These are phyloP conservation scores for Fukomys damarensis DNA, from an alignment of 2,113 vertebrate species.

Conservation along the genomic window DNA sequence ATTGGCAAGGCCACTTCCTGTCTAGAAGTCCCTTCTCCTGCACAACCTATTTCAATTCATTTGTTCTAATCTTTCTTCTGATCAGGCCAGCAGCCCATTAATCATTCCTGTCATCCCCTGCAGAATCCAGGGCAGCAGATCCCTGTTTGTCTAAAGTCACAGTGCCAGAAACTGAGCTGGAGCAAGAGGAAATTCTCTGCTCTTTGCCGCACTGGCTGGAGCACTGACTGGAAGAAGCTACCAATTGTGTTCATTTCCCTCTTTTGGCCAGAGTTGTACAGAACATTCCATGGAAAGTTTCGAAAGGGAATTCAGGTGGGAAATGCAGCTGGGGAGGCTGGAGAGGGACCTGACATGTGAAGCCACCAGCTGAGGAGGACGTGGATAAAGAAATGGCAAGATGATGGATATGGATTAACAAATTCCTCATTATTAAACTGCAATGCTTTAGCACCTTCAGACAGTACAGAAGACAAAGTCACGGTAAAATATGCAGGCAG, in stretches of 20 bases:
- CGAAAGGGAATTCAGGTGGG: slow-evolving; percentile 34
- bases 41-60: slow-evolving; percentile 57
- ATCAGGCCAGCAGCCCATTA: slow-evolving; percentile 71
- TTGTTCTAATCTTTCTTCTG: slow-evolving; percentile 66
- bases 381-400: not conserved
- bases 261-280: not conserved
- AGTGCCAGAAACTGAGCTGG: slow-evolving; percentile 49
- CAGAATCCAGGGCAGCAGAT: slow-evolving; percentile 60
- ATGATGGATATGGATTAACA: not conserved
- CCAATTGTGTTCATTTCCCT: slow-evolving; percentile 18
- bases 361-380: not conserved
- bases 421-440: not conserved
- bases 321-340: not conserved
- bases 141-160: slow-evolving; percentile 72
- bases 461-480: not conserved
- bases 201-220: not conserved
- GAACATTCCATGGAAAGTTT: slow-evolving; percentile 45
- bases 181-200: slow-evolving; percentile 56
- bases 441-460: not conserved
- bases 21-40: not conserved
- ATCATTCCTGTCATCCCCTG: slow-evolving; percentile 76
- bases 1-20: not conserved
- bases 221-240: slow-evolving; percentile 39
- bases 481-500: not conserved
- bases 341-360: not conserved